phyloP scores from a whole-genome alignment of 2,797 vertebrate genomes.

The Xerus rutilus region DNA sequence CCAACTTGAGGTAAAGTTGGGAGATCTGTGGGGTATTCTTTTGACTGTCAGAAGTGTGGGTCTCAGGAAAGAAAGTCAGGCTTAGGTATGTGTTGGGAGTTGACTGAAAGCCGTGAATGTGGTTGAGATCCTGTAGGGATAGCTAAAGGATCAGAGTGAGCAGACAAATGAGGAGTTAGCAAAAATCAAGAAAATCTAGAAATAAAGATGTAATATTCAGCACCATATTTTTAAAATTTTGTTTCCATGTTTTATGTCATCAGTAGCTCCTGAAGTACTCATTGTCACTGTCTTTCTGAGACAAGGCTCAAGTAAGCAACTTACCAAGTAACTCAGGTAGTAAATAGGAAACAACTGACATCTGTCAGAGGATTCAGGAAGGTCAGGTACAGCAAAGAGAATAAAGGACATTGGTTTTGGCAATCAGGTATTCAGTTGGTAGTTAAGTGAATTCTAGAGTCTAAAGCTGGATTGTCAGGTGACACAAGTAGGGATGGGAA shows the following conservation, averaged over 20 bases:
- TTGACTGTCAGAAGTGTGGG: not conserved
- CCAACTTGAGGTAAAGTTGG: not conserved
- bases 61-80: not conserved
- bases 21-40: not conserved
- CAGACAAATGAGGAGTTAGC: not conserved
- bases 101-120: not conserved
- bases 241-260: not conserved
- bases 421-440: not conserved
- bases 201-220: not conserved
- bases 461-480: not conserved
- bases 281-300: not conserved
- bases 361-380: not conserved
- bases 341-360: not conserved
- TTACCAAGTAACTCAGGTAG: not conserved
- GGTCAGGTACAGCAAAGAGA: not conserved
- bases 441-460: not conserved
- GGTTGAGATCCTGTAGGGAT: not conserved
- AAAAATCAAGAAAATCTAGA: not conserved
- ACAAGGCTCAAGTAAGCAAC: not conserved
- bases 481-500: not conserved
- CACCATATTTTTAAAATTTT: not conserved
- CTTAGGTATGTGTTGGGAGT: not conserved
- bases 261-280: not conserved
- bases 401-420: not conserved
- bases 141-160: not conserved